phyloP scores from a whole-genome alignment of 1,140 invertebrate genomes.

The Halictus rubicundus region DNA sequence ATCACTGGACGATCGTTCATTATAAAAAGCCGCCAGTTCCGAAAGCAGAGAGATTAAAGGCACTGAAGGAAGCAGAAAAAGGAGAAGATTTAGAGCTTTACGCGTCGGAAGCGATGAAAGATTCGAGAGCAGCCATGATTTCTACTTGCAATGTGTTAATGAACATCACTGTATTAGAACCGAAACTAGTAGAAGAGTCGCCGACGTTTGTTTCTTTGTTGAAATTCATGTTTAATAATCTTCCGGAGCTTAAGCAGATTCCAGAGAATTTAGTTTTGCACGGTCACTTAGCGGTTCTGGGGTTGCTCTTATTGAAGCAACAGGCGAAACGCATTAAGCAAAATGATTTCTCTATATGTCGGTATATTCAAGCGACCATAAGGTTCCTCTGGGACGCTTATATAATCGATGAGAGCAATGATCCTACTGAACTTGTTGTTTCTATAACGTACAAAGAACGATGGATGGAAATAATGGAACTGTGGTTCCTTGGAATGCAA shows the following conservation, averaged over 20 bases:
- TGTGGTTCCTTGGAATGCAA: constrained; percentile 97
- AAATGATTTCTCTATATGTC: constrained; percentile 92
- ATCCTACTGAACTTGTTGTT: constrained; percentile 89
- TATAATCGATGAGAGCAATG: constrained; percentile 91
- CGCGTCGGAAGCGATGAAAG: constrained; percentile 89
- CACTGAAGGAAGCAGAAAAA: constrained; percentile 86
- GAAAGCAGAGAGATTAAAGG: constrained; percentile 87
- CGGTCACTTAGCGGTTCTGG: constrained; percentile 91
- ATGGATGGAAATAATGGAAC: constrained; percentile 93
- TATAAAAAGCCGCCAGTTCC: constrained; percentile 91
- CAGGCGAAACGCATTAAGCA: constrained; percentile 90
- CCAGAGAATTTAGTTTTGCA: constrained; percentile 91
- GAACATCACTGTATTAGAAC: constrained; percentile 94
- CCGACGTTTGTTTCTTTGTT: constrained; percentile 88
- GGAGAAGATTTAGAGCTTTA: constrained; percentile 84
- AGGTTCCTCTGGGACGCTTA: constrained; percentile 96
- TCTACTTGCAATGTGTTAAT: constrained; percentile 95
- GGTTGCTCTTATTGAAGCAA: constrained; percentile 91
- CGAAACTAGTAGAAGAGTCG: constrained; percentile 89
- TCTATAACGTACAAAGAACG: constrained; percentile 91
- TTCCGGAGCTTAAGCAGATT: constrained; percentile 92
- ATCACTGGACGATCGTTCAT: constrained; percentile 93
- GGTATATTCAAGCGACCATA: constrained; percentile 93
- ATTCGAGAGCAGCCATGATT: constrained; percentile 90
- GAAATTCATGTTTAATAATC: constrained; percentile 92